Evolutionary conservation across 2,113 vertebrate genomes (phyloP).

Genomic region (Heteronetta atricapilla): DNA sequence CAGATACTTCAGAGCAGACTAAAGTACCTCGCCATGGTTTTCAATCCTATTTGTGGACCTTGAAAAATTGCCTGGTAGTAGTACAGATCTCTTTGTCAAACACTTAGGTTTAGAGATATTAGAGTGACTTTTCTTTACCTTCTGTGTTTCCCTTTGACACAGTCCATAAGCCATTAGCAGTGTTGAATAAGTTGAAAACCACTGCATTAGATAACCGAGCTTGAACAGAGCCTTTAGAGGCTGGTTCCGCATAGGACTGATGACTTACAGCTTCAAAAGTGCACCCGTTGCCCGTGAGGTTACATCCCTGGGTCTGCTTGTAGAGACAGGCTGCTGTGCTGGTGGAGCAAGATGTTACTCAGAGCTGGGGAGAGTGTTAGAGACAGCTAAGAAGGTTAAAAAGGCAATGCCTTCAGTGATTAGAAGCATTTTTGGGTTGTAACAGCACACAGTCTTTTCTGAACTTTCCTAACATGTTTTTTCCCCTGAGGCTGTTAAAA

Average conservation of each 20-base stretch:
- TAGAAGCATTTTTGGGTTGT: conserved; percentile 22
- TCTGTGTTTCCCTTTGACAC: not conserved
- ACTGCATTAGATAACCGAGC: not conserved
- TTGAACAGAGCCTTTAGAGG: not conserved
- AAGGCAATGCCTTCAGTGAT: conserved; percentile 29
- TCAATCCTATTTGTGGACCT: not conserved
- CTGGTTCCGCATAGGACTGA: not conserved
- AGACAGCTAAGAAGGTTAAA: conserved; percentile 16
- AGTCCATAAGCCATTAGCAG: not conserved
- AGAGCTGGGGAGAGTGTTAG: not conserved
- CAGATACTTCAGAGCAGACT: not conserved
- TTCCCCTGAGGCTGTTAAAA: conserved; percentile 52
- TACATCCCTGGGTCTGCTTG: not conserved
- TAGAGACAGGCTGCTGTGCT: not conserved
- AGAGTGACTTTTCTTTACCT: not conserved
- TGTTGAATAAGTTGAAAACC: not conserved
- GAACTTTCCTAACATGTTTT: conserved; percentile 48
- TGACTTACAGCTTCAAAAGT: not conserved
- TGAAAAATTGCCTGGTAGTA: not conserved
- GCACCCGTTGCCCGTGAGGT: rapidly evolving
- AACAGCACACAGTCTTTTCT: conserved; percentile 33
- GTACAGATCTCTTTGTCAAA: not conserved
- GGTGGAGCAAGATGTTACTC: not conserved
- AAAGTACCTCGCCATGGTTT: not conserved
- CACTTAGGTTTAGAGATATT: not conserved